Base-by-base conservation (phyloP, 2,113 vertebrate species). In the Ptilonorhynchus violaceus region DNA sequence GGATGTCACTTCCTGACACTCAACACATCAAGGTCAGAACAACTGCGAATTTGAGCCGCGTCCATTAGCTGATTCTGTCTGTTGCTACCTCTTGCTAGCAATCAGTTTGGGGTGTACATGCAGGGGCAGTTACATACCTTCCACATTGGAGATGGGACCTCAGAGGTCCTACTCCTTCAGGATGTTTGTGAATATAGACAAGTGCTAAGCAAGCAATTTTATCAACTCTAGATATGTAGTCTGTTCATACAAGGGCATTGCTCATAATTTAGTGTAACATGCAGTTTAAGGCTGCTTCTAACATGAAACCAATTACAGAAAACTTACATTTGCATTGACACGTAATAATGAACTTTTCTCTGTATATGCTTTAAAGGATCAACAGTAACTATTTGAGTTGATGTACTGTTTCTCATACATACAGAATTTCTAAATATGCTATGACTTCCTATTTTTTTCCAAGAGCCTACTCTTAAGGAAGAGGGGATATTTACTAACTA, bases 391-490 rank as follows among this genome's bases (percentile, higher is more conserved):
- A 39, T 31, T 2, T 55, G 10, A 23, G 10, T 42, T 16, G 49
- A 88, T 70, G 55, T 19, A 83, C 42, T 87, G 25, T 69, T 92
- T 86, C 77, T 46, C 82, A 66, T 67, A 80, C 16, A 85, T 6
- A 56, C 23, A 80, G 93, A 92, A 85, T 95, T 91, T 49, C 62
- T 70, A 81, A 90, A 64, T 69, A 92, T 20, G n/a, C 70, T 83
- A 89, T 7, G 15, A 88, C 88, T 77, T 82, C 62, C 89, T 89
- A 14, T 52, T 78, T 52, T 93, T 70, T 21, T 96, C 75, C 59
- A 86, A 70, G 33, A 73, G 56, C 11, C 60, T 50, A 13, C 27
- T 44, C n/a, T 73, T 5, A 1, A 72, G 10, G 35, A 92, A 89
- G 25, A 47, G 23, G 47, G 46, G 15, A 47, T 31, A 68, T 60